Conservation (phyloP, 2,797 vertebrate genomes). For the Garrulus glandarius region DNA sequence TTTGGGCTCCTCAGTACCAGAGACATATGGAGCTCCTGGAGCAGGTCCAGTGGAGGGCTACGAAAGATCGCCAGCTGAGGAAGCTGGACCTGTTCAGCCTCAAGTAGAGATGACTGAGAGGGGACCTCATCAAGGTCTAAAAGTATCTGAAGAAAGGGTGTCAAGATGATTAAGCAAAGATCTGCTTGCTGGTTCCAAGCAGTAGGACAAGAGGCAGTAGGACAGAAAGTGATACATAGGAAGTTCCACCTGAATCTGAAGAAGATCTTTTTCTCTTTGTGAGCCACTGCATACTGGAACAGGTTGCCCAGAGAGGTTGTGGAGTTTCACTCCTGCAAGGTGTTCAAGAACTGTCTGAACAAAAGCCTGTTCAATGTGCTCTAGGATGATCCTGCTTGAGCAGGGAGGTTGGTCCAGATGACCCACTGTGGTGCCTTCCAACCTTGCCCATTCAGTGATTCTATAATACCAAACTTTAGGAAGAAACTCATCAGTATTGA, state of each 20-base stretch:
- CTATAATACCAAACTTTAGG: background rate
- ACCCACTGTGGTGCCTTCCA: background rate
- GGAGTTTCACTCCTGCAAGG: too few relatives aligned
- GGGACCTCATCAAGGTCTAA: background rate
- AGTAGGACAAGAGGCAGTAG: accelerated
- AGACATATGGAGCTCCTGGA: background rate
- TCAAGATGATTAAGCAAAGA: background rate
- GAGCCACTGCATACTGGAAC: background rate
- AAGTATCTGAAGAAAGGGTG: background rate
- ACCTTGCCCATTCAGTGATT: background rate
- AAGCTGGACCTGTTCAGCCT: background rate
- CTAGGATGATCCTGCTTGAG: background rate
- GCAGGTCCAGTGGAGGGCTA: background rate
- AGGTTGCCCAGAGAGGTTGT: background rate
- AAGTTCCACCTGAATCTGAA: background rate
- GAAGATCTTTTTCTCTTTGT: background rate
- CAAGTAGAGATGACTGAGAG: background rate
- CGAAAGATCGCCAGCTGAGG: background rate
- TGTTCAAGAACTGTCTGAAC: background rate
- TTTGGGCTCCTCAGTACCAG: background rate
- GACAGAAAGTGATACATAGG: background rate
- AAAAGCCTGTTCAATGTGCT: background rate
- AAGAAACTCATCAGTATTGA: background rate
- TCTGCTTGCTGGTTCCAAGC: background rate
- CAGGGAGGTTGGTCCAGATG: background rate